Percentiles rank a stretch among this genome's conserved stretches.
These are phyloP conservation scores for Anguilla japonica DNA, from an alignment of 2,113 vertebrate species.

Conservation along the genomic window DNA sequence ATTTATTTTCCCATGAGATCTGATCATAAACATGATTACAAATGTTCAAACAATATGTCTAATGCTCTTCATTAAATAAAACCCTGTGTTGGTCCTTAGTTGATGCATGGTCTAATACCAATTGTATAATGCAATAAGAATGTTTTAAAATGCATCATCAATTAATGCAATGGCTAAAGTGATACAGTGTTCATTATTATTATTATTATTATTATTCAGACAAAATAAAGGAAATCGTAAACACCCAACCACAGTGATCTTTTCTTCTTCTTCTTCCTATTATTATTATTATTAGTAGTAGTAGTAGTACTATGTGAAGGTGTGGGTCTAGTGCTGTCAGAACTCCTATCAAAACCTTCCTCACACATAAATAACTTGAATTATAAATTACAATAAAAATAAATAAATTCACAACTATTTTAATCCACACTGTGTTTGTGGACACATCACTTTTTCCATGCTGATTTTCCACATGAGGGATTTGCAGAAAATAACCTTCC, in stretches of 20 bases:
- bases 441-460: not conserved
- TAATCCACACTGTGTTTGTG: not conserved
- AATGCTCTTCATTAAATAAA: not conserved
- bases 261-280: not conserved
- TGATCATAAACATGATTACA: constrained; percentile 15
- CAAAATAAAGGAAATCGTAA: no score
- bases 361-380: no score
- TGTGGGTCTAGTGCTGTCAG: no score
- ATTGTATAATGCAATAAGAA: not conserved
- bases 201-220: not conserved
- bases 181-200: not conserved
- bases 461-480: not conserved
- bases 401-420: no score
- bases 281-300: not conserved
- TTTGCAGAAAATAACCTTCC: no score
- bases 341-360: no score
- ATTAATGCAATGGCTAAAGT: not conserved
- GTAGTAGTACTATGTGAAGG: no score
- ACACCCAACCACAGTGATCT: no score
- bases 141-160: not conserved
- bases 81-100: not conserved
- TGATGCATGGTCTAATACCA: not conserved
- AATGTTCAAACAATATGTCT: constrained; percentile 12
- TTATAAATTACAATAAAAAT: no score
- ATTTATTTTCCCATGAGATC: not conserved